A percentile compares a stretch with the other conserved stretches of the same genome.
These are phyloP conservation scores for Dipodomys ordii DNA, from an alignment of 2,113 vertebrate genomes.

Conservation along the genomic window DNA sequence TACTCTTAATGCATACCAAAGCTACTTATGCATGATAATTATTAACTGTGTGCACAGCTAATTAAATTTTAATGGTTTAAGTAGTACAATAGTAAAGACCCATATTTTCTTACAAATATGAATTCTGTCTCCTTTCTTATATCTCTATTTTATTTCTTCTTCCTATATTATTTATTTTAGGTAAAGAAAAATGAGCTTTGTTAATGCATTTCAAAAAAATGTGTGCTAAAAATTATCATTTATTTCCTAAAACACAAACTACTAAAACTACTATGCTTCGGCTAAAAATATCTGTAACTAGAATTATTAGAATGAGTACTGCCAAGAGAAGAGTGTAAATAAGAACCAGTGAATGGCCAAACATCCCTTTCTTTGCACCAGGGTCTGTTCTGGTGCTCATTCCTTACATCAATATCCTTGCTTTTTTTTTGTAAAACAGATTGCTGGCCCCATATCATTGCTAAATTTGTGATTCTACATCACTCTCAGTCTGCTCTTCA, in stretches of 20 bases:
- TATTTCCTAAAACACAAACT: slow-evolving; percentile 40
- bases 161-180: slow-evolving; percentile 30
- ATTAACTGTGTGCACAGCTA: slow-evolving; percentile 52
- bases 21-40: slow-evolving; percentile 44
- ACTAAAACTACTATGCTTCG: background rate
- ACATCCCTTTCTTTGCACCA: background rate
- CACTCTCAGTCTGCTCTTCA: background rate
- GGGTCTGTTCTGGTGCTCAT: background rate
- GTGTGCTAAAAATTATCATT: slow-evolving; percentile 21
- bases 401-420: background rate
- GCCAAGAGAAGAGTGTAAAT: slow-evolving; percentile 24
- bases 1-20: slow-evolving; percentile 30
- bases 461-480: background rate
- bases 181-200: slow-evolving; percentile 14
- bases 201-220: background rate
- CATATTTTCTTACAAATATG: slow-evolving; percentile 45
- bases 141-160: slow-evolving; percentile 17
- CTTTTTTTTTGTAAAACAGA: slow-evolving; percentile 14
- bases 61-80: slow-evolving; percentile 57
- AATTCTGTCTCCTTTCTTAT: slow-evolving; percentile 50
- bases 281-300: background rate
- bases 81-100: background rate
- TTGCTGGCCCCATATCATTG: background rate
- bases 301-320: background rate
- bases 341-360: slow-evolving; percentile 41